Evolutionary conservation across 2,888 invertebrate genomes (phyloP).

Genomic region (Tryphoninae sp.): DNA sequence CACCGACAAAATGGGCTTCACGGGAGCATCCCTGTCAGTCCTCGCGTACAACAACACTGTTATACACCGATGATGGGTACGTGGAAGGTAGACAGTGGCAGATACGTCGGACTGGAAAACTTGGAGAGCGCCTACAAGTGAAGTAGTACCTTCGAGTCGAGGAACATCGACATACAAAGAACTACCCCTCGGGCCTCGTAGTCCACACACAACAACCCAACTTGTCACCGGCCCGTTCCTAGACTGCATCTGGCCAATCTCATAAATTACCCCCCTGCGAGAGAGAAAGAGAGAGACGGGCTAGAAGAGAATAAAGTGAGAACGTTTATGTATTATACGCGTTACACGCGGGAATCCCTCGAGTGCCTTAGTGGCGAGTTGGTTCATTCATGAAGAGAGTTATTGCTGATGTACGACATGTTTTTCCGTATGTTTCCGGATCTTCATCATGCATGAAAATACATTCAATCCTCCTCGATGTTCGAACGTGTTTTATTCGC

Average conservation of each 20-base stretch:
- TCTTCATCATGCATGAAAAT: not conserved
- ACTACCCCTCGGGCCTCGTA: slow-evolving; percentile 39
- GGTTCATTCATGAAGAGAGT: slow-evolving; percentile 64
- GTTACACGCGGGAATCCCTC: slow-evolving; percentile 55
- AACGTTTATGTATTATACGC: slow-evolving; percentile 33
- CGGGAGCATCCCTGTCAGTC: slow-evolving; percentile 44
- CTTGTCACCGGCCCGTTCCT: slow-evolving; percentile 65
- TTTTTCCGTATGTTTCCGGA: slow-evolving; percentile 29
- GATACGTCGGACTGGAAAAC: not conserved
- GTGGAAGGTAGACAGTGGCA: slow-evolving; percentile 3
- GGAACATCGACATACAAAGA: slow-evolving; percentile 21
- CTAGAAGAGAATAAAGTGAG: slow-evolving; percentile 49
- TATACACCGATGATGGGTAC: slow-evolving; percentile 51
- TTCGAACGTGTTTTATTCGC: no score
- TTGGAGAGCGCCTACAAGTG: slow-evolving; percentile 35
- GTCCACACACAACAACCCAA: slow-evolving; percentile 46
- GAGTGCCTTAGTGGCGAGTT: slow-evolving; percentile 59
- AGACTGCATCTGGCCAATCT: slow-evolving; percentile 67
- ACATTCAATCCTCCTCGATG: not conserved
- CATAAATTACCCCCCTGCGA: slow-evolving; percentile 73
- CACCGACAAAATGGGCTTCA: slow-evolving; percentile 71
- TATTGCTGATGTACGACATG: slow-evolving; percentile 53
- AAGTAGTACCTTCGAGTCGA: slow-evolving; percentile 43
- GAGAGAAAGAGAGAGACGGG: slow-evolving; percentile 26
- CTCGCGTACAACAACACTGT: slow-evolving; percentile 50